phyloP scores from a whole-genome alignment of 2,888 invertebrate species.

The Micoletzkya japonica region DNA sequence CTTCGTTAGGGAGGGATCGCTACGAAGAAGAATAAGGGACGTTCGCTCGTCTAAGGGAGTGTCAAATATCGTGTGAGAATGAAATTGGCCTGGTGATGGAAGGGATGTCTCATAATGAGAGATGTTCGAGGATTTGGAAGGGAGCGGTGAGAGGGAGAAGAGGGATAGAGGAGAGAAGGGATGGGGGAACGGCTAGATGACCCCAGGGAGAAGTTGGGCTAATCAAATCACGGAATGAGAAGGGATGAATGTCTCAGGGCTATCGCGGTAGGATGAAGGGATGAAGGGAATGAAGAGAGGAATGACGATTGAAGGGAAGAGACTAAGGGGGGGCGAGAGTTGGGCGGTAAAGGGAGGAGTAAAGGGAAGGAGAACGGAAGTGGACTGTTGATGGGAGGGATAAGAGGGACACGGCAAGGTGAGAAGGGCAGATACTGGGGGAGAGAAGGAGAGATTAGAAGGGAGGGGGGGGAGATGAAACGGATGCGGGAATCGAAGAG shows the following conservation, averaged over 20 bases:
- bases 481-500: background rate
- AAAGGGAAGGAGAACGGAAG: background rate
- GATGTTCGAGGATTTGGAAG: constrained; percentile 1
- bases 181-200: background rate
- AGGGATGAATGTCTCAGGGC: constrained; percentile 6
- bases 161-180: constrained; percentile 11
- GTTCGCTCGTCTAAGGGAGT: no score
- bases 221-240: constrained; percentile 12
- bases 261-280: constrained; percentile 3
- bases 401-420: constrained; percentile 9
- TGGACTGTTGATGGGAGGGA: constrained; percentile 2
- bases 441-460: constrained; percentile 8
- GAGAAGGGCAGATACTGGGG: no score
- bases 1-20: no score
- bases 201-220: background rate
- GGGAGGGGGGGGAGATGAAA: no score
- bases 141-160: constrained; percentile 13
- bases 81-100: background rate
- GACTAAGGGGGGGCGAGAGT: no score
- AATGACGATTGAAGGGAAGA: no score
- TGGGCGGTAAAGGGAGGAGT: background rate
- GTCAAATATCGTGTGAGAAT: no score
- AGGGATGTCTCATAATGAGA: background rate
- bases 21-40: no score
- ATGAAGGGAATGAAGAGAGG: background rate